phyloP scores from a whole-genome alignment of 2,888 invertebrate species.

The Mantis religiosa region DNA sequence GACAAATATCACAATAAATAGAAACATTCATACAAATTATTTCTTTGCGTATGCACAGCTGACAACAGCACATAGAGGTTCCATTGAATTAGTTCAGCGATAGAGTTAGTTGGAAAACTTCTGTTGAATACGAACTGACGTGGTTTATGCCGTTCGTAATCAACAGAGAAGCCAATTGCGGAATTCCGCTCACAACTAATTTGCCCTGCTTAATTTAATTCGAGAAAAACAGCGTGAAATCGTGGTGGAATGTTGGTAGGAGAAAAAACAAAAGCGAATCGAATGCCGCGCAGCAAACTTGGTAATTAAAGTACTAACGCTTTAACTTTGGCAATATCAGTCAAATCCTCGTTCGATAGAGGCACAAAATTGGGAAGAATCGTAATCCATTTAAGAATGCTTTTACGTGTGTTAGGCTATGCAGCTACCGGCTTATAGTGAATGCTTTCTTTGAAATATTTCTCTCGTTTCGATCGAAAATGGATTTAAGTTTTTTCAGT shows the following conservation, averaged over 20 bases:
- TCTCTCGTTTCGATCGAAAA: too few relatives aligned
- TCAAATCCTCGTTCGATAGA: neutral
- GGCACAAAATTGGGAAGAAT: neutral
- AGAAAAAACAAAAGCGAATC: neutral
- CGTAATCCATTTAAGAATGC: too few relatives aligned
- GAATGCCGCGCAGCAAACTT: neutral
- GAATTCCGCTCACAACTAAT: neutral
- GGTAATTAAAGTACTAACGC: neutral
- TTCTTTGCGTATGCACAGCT: too few relatives aligned
- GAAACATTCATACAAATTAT: too few relatives aligned
- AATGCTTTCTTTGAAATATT: too few relatives aligned
- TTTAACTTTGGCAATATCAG: neutral
- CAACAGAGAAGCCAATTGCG: neutral
- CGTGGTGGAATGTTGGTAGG: neutral
- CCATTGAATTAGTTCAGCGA: neutral
- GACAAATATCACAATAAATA: too few relatives aligned
- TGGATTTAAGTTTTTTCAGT: too few relatives aligned
- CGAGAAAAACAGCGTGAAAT: neutral
- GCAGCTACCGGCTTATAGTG: too few relatives aligned
- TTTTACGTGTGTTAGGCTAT: too few relatives aligned
- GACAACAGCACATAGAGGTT: neutral
- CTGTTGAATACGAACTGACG: neutral
- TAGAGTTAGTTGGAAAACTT: neutral
- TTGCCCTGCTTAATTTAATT: neutral
- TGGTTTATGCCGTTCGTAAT: neutral